These are phyloP conservation scores for Bothrops alternatus DNA, from an alignment of 2,797 vertebrate genomes.

Conservation along the genomic window DNA sequence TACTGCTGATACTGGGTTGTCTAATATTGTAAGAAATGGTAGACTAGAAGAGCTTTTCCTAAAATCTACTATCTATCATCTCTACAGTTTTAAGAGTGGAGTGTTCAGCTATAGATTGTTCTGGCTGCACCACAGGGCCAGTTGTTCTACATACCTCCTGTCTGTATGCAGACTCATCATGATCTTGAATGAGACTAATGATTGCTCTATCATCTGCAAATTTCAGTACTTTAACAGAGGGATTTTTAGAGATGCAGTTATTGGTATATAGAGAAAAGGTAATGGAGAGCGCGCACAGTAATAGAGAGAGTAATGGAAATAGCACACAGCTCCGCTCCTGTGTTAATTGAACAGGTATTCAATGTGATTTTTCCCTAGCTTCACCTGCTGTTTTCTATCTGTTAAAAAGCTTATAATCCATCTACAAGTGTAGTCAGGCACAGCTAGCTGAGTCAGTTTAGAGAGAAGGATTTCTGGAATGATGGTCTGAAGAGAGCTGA, in stretches of 20 bases:
- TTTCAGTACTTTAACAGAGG: neutral
- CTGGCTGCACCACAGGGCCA: neutral
- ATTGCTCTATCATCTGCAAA: neutral
- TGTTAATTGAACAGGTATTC: neutral
- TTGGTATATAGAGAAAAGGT: neutral
- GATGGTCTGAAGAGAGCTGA: neutral
- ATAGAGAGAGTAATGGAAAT: neutral
- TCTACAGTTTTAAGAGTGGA: neutral
- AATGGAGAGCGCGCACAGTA: neutral
- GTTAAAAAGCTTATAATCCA: neutral
- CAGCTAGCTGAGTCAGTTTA: too few species aligned
- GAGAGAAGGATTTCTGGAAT: neutral
- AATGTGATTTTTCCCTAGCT: neutral
- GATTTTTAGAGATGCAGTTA: neutral
- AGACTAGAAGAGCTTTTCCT: neutral
- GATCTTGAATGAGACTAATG: neutral
- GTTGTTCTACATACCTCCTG: neutral
- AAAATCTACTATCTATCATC: neutral
- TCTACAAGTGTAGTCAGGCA: neutral
- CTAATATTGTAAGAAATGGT: neutral
- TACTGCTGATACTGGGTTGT: neutral
- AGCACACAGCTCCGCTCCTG: neutral
- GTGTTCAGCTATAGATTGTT: neutral
- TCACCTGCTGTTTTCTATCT: neutral
- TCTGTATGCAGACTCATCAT: neutral